Evolutionary conservation across 2,797 vertebrate genomes (phyloP), one percentile per base, ranked within the genome.

Genomic region (Etheostoma nigrum): DNA sequence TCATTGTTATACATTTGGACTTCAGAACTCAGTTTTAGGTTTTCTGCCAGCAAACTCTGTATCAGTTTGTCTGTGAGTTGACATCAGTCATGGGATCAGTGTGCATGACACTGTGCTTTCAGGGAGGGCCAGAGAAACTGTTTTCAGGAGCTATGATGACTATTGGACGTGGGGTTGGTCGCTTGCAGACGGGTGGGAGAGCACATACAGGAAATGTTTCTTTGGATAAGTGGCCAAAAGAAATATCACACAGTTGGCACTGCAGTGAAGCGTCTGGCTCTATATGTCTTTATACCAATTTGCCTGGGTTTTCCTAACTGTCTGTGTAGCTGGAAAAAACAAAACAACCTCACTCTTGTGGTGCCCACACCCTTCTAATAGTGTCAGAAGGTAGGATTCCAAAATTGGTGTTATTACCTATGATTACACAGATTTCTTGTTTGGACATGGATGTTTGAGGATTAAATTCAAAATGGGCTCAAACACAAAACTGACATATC

Each of bases 191-290:
- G 67, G 69, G 76, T 79, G 78, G 78, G 71, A 84, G 70, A 78
- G 70, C 36, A 27, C 70, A 72, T 77, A 69, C 89, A 93, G 90
- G 88, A 93, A 91, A 88, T 76, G 70, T 90, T 72, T 90, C 36
- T 79, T 81, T 82, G 78, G 73, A 81, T 78, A 66, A 88, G 67
- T 49, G 47, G 88, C 85, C 88, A 91, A 87, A 77, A 67, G 67
- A 92, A 91, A 91, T 83, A 89, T 86, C 57, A 73, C 68, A 74
- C 57, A 74, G 66, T 83, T 81, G 78, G 82, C 72, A 87, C 72
- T 62, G 54, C 30, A 25, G 74, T 48, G 63, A 64, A 76, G 33
- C 0, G 14, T 58, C 72, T 80, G 69, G 62, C 72, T 82, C 70
- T 83, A 71, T 82, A 70, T 23, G 40, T 66, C 63, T 18, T 82